Evolutionary conservation across 1,140 invertebrate species (phyloP).

Genomic region (Homalodisca vitripennis): DNA sequence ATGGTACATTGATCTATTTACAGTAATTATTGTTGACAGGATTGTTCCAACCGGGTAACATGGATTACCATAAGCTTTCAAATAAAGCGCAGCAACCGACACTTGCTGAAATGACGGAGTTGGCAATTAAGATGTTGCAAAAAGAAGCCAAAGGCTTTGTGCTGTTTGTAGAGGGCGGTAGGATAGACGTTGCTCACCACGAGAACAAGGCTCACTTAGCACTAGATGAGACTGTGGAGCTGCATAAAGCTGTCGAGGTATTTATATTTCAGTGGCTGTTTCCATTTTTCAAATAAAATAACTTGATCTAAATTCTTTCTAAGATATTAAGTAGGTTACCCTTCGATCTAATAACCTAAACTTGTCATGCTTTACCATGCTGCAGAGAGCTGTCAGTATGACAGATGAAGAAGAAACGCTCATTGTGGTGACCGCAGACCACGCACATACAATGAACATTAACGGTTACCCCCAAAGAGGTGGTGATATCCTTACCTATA

Average conservation of each 20-base stretch:
- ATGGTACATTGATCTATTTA: no score
- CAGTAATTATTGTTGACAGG: no score
- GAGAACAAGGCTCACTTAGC: no score
- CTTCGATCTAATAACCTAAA: no score
- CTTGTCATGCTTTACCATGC: no score
- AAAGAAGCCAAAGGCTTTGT: constrained; percentile 68
- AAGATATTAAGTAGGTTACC: no score
- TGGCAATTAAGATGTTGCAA: constrained; percentile 71
- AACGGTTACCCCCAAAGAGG: constrained; percentile 56
- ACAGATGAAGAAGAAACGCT: constrained; percentile 60
- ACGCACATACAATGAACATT: constrained; percentile 62
- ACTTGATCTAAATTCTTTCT: no score
- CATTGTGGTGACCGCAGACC: constrained; percentile 65
- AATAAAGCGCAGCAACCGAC: constrained; percentile 52
- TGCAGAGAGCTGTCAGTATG: constrained; percentile 54
- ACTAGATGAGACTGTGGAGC: constrained; percentile 65
- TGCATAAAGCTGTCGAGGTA: constrained; percentile 60
- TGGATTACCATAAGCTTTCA: constrained; percentile 47
- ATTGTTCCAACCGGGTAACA: constrained; percentile 32
- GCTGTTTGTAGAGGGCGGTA: constrained; percentile 65
- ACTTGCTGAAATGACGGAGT: constrained; percentile 76
- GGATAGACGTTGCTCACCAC: constrained; percentile 72
- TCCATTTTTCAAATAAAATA: no score
- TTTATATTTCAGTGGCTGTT: no score
- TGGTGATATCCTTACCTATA: constrained; percentile 45